These are phyloP conservation scores for Sebastes wilsoni DNA, from an alignment of 2,797 vertebrate genomes.

Conservation along the genomic window DNA sequence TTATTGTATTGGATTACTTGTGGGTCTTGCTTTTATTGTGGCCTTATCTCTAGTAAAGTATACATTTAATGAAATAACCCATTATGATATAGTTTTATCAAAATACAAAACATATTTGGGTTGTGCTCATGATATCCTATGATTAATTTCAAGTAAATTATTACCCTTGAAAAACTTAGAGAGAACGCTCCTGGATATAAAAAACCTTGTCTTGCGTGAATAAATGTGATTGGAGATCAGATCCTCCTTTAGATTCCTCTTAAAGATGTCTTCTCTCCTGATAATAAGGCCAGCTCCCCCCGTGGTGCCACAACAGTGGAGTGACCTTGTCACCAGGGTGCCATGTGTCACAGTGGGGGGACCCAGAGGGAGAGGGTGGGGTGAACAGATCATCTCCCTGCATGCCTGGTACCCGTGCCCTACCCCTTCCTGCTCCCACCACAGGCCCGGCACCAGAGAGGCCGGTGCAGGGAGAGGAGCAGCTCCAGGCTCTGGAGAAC, in stretches of 20 bases:
- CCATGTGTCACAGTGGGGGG: conserved; percentile 71
- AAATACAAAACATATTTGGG: background rate
- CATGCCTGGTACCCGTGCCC: conserved; percentile 58
- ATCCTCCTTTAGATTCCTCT: conserved; percentile 64
- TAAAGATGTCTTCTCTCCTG: conserved; percentile 63
- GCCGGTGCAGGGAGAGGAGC: conserved; percentile 53
- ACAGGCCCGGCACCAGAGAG: conserved; percentile 55
- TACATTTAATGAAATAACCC: background rate
- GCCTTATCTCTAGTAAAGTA: background rate
- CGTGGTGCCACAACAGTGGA: conserved; percentile 66
- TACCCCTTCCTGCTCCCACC: conserved; percentile 60
- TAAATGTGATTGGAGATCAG: conserved; percentile 68
- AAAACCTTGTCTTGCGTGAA: conserved; percentile 64
- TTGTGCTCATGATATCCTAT: background rate
- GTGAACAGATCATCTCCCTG: conserved; percentile 73
- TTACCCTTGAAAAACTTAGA: conserved; percentile 63
- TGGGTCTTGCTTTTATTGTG: background rate
- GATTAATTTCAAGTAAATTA: conserved; percentile 14
- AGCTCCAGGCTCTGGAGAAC: conserved; percentile 75
- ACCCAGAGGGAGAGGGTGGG: conserved; percentile 60
- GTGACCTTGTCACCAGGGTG: conserved; percentile 74
- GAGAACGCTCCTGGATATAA: conserved; percentile 61
- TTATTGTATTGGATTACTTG: background rate
- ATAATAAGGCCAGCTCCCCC: conserved; percentile 72
- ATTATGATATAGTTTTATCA: background rate